Evolutionary conservation across 2,113 vertebrate genomes (phyloP), one percentile per base, ranked within the genome.

Genomic region (Tympanuchus pallidicinctus): DNA sequence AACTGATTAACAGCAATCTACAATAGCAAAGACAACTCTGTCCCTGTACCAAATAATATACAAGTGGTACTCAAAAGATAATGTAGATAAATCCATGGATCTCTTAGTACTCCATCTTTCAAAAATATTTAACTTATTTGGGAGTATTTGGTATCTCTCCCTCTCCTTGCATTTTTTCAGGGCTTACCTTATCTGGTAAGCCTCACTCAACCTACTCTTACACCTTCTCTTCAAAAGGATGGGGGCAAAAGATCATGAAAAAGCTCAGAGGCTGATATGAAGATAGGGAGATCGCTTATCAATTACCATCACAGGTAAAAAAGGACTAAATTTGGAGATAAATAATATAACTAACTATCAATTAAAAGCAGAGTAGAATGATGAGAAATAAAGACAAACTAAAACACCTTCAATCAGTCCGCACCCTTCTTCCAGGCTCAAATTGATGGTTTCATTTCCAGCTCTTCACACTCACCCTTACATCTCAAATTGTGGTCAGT

Each of bases 401-500:
- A 70, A 63, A 95, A 3, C 2, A 20, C 10, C 3, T 43, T 87
- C 10, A 5, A 1, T 4, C 7, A 73, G 25, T 18, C 10, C 6
- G 19, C 24, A 64, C 1, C 3, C 63, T 81, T 15, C 80, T 71
- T 11, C 24, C 20, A 91, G 18, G 13, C 1, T 84, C 15, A 65
- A 17, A 5, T 1, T 64, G 7, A 18, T 5, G 57, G 25, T 2
- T 52, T 54, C 32, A 30, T 71, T 78, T 15, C 70, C 50, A 78
- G 17, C 5, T 48, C 4, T 17, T 81, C 40, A 4, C 5, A 2
- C 40, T 82, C 12, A 13, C 11, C 2, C 12, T 7, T 67, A 43
- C 3, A 59, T 14, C 7, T 0, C 1, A 78, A 1, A 2, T 6
- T 65, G 3, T 14, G 10, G 34, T 21, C 69, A 40, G 45, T 15